These are phyloP conservation scores for Ficedula albicollis DNA, from an alignment of 2,797 vertebrate genomes.

Conservation along the genomic window DNA sequence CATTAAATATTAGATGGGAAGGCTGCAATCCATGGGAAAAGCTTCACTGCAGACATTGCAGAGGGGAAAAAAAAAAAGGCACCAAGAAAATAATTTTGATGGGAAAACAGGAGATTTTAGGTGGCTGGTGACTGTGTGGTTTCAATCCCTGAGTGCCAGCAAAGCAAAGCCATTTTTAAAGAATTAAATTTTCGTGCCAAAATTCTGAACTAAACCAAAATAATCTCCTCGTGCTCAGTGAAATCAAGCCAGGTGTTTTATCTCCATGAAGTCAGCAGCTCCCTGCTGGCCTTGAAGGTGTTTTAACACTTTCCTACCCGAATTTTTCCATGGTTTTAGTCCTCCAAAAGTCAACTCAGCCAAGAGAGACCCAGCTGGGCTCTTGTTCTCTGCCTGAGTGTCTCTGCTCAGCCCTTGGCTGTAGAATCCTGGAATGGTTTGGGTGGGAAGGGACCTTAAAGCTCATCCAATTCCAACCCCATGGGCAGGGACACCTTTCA, in stretches of 20 bases:
- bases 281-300: neutral
- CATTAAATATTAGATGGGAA: neutral
- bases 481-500: accelerated
- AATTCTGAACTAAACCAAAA: neutral
- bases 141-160: neutral
- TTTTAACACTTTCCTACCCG: neutral
- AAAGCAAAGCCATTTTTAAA: neutral
- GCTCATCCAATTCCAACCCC: too few relatives aligned
- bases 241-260: neutral
- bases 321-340: neutral
- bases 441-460: too few relatives aligned
- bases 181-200: accelerated
- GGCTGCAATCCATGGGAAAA: neutral
- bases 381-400: neutral
- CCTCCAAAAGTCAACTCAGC: neutral
- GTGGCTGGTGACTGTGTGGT: neutral
- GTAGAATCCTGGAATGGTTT: neutral
- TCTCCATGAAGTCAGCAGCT: neutral
- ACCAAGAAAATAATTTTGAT: neutral
- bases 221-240: neutral
- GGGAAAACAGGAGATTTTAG: neutral
- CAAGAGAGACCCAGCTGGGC: too few relatives aligned
- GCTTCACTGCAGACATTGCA: neutral
- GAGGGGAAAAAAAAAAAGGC: neutral
- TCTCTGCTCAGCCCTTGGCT: neutral